phyloP scores from a whole-genome alignment of 2,888 invertebrate species.

The Amaurobius ferox region DNA sequence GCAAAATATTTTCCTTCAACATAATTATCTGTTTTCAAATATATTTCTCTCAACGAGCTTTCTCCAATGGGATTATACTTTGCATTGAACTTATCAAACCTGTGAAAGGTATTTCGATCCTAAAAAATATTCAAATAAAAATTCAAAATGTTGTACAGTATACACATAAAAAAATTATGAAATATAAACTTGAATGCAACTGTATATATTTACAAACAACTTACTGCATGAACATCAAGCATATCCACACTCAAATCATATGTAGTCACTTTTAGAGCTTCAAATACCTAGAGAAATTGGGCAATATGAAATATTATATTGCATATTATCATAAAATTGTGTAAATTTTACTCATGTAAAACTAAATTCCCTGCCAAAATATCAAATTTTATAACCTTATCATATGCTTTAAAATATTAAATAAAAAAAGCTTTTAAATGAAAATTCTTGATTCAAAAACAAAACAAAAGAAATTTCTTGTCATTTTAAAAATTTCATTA shows the following conservation, averaged over 20 bases:
- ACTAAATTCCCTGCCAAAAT: too few species aligned
- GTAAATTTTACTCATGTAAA: too few species aligned
- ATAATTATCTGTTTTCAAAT: conserved; percentile 98
- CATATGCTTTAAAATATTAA: too few species aligned
- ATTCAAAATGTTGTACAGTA: neutral
- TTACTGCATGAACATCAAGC: conserved; percentile 98
- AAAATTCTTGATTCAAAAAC: too few species aligned
- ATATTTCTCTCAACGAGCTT: conserved; percentile 96
- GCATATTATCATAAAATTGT: too few species aligned
- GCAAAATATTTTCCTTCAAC: conserved; percentile 98
- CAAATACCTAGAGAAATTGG: conserved; percentile 87
- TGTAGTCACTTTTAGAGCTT: conserved; percentile 96
- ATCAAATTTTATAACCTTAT: too few species aligned
- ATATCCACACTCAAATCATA: conserved; percentile 99
- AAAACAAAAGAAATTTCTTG: too few species aligned
- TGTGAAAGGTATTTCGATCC: conserved; percentile 98
- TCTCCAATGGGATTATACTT: conserved; percentile 99
- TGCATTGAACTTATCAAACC: conserved; percentile 99
- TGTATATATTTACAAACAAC: conserved; percentile 77
- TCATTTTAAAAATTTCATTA: too few species aligned
- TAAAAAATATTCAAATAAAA: too few species aligned
- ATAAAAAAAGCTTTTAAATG: too few species aligned
- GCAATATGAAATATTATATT: too few species aligned
- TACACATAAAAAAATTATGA: neutral
- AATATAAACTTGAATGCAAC: neutral